Evolutionary conservation across 2,797 vertebrate species (phyloP).

Genomic region (Coreius guichenoti): DNA sequence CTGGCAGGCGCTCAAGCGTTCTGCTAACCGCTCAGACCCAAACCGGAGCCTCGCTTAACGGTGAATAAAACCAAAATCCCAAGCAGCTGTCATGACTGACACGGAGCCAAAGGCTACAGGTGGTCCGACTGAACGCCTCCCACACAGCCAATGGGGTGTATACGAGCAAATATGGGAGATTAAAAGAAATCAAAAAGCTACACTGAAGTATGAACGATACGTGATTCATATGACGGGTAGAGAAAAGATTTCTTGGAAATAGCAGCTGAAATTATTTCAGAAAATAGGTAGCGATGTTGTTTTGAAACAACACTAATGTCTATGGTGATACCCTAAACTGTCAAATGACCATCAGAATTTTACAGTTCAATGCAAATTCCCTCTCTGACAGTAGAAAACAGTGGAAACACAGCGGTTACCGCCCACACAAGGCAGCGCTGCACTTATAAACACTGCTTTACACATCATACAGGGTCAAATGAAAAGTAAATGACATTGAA

Average conservation of each 20-base stretch:
- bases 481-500: no score
- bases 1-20: conserved; percentile 17
- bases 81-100: conserved; percentile 17
- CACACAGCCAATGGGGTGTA: neutral
- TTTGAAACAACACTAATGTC: no score
- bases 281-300: no score
- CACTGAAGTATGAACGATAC: neutral
- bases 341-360: no score
- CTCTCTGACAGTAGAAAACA: no score
- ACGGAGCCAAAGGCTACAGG: conserved; percentile 20
- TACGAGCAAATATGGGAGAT: conserved; percentile 6
- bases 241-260: neutral
- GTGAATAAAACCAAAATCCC: conserved; percentile 26
- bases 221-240: neutral
- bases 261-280: no score
- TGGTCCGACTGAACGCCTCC: conserved; percentile 31
- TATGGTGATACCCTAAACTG: no score
- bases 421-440: no score
- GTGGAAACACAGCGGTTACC: no score
- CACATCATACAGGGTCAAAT: no score
- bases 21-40: conserved; percentile 30
- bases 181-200: conserved; percentile 10
- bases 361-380: no score
- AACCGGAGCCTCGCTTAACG: conserved; percentile 23
- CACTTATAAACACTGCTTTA: no score